Base-by-base conservation (phyloP, 2,888 invertebrate genomes). In the Nasonovia ribisnigri region DNA sequence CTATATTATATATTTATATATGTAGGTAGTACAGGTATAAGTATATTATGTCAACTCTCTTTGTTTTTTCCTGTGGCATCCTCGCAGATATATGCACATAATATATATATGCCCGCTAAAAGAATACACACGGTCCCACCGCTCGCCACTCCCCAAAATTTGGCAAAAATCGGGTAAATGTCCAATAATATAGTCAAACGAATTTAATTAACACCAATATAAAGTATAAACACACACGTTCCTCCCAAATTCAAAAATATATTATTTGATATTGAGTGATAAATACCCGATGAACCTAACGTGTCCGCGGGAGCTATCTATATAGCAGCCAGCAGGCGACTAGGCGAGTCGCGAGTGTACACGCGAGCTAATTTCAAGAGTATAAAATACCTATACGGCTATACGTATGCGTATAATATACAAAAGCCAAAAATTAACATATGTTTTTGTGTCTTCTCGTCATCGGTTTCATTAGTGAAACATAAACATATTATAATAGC, bases 391-490 rank as follows among this genome's bases (percentile, higher is more conserved):
- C 43, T 43, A 84, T 60, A 48, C 20, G 36, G 24, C 43, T 43
- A 84, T 60, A 48, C 20, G 36, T n/a, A 3, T 29, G 3, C 3
- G 36, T 54, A 54, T 26, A n/a, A 89, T 67, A 84, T 42, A 91
- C 51, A 84, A 54, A 42, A 77, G 16, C n/a, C 51, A 84, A 54
- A 51, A 77, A 26, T 43, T 10, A 46, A 57, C 91, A 91, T 84
- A 57, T 91, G 91, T 91, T 91, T 36, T 77, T 36, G 77, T 77
- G 36, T 77, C 84, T 84, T 42, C 57, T 20, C 84, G 24, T 86
- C 91, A 24, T 86, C 84, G 11, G 91, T 86, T 46, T 57, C 91
- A 54, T 84, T 91, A 91, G n/a, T 57, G 46, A 57, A 86, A 86
- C 86, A 91, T 86, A 86, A 91, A 84, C 84, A 91, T n/a, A 6